Percentiles rank a stretch among this genome's conserved stretches.
phyloP scores from a whole-genome alignment of 2,888 invertebrate species.

The Melieria omissa region DNA sequence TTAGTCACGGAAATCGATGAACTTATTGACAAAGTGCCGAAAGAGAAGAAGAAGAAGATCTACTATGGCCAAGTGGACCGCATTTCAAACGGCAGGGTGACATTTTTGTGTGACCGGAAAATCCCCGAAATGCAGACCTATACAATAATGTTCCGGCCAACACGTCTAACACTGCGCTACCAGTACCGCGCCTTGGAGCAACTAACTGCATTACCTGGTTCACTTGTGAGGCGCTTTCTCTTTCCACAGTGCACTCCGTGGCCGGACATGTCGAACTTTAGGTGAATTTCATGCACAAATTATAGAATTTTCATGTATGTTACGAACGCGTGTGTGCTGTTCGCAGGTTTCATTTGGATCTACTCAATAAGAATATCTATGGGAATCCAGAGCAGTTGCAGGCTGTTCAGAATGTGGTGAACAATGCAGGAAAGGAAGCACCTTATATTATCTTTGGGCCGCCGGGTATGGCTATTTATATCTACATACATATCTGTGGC shows the following conservation, averaged over 20 bases:
- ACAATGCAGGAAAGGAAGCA: constrained; percentile 71
- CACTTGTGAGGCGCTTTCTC: no score
- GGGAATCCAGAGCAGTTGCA: constrained; percentile 72
- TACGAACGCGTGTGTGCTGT: constrained; percentile 23
- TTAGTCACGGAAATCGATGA: constrained; percentile 20
- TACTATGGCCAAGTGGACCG: constrained; percentile 16
- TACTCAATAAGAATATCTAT: constrained; percentile 61
- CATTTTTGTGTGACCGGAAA: constrained; percentile 50
- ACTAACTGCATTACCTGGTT: constrained; percentile 28
- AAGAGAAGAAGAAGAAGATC: background rate
- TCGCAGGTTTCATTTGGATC: constrained; percentile 28
- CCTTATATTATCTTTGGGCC: constrained; percentile 90
- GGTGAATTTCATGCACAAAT: no score
- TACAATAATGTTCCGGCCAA: constrained; percentile 53
- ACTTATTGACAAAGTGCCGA: background rate
- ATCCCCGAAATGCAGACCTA: constrained; percentile 47
- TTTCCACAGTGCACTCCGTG: no score
- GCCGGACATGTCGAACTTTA: no score
- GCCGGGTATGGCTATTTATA: constrained; percentile 71
- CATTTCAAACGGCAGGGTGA: constrained; percentile 46
- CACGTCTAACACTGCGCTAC: constrained; percentile 54
- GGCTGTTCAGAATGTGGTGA: constrained; percentile 76
- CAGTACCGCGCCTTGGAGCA: constrained; percentile 58
- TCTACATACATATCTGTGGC: background rate
- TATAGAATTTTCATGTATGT: background rate